Percentiles rank a stretch among this genome's conserved stretches.
phyloP scores from a whole-genome alignment of 2,113 vertebrate genomes.

The Dicrurus megarhynchus region DNA sequence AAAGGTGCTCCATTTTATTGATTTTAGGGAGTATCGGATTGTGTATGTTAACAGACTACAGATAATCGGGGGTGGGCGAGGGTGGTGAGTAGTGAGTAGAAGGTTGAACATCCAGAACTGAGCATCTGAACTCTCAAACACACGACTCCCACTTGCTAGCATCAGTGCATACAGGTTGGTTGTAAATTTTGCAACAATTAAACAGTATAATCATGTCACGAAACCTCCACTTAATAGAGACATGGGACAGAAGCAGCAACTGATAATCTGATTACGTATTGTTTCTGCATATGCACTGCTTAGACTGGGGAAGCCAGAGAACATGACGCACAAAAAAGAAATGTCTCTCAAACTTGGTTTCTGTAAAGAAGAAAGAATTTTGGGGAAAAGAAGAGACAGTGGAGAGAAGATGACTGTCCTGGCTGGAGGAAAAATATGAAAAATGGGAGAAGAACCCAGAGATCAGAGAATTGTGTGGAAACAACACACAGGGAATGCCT shows the following conservation, averaged over 20 bases:
- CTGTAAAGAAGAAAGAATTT: background rate
- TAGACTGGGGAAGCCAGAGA: background rate
- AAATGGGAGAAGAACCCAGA: background rate
- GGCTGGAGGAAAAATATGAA: background rate
- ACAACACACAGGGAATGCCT: background rate
- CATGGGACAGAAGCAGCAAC: background rate
- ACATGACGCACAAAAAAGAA: background rate
- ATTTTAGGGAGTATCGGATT: background rate
- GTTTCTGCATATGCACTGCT: background rate
- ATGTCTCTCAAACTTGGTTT: background rate
- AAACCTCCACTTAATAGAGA: background rate
- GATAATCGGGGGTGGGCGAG: rapidly evolving
- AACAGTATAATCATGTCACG: background rate
- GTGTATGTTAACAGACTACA: background rate
- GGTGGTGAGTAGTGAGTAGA: background rate
- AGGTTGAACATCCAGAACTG: background rate
- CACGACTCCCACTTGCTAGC: background rate
- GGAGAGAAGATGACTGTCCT: background rate
- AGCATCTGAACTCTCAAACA: background rate
- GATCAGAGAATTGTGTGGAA: background rate
- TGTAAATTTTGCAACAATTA: background rate
- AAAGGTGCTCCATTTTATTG: background rate
- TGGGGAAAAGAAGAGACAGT: background rate
- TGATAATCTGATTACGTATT: background rate
- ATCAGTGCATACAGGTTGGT: background rate